Percentiles rank a stretch among this genome's conserved stretches.
Conservation (phyloP, 1,140 invertebrate genomes). For the Gryllus bimaculatus region DNA sequence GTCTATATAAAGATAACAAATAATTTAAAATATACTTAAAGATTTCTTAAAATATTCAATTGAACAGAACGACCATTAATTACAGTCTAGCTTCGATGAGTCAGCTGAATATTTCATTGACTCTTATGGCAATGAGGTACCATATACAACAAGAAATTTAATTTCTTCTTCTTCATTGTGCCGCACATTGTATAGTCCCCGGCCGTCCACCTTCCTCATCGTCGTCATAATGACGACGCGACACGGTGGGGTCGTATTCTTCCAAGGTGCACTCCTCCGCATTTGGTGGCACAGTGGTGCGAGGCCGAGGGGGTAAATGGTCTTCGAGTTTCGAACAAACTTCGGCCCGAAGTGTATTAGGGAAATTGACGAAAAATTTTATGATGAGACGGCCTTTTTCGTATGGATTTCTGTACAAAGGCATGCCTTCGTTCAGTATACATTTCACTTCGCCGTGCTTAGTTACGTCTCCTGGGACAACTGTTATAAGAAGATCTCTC, state of each 20-base stretch:
- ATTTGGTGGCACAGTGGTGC: constrained; percentile 69
- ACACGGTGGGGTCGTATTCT: constrained; percentile 55
- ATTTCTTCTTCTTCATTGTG: no score
- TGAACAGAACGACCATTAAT: no score
- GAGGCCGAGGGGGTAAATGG: constrained; percentile 42
- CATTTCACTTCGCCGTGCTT: constrained; percentile 50
- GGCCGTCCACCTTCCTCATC: background rate
- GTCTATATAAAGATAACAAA: no score
- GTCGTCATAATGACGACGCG: background rate
- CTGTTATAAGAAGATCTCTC: constrained; percentile 43
- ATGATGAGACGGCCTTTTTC: constrained; percentile 53
- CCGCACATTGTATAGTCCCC: background rate
- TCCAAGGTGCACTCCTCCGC: constrained; percentile 67
- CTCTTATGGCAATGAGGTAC: no score
- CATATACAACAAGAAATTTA: no score
- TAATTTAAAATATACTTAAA: no score
- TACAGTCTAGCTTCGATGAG: no score
- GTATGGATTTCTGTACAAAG: constrained; percentile 49
- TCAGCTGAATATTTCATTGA: no score
- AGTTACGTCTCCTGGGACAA: constrained; percentile 50
- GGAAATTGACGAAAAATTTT: constrained; percentile 50
- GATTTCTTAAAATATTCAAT: no score
- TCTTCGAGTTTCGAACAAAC: constrained; percentile 39
- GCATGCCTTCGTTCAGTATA: constrained; percentile 58
- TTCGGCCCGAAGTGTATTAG: constrained; percentile 37